Percentiles rank a stretch among this genome's conserved stretches.
phyloP scores from a whole-genome alignment of 2,113 vertebrate genomes.

The Sterna hirundo region DNA sequence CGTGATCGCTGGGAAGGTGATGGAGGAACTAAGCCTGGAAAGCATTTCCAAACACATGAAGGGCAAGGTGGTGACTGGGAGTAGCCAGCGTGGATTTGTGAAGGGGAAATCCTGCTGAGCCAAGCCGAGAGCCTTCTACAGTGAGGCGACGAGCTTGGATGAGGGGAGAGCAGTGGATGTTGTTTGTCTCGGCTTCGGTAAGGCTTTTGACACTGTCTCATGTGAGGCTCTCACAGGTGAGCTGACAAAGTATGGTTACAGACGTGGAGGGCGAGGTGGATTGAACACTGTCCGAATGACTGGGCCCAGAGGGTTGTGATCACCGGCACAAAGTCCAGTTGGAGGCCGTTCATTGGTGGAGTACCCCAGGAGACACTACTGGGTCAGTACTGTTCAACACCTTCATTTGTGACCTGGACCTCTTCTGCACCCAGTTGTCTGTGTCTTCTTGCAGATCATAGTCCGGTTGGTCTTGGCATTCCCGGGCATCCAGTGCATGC shows the following conservation, averaged over 20 bases:
- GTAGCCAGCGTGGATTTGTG: background rate
- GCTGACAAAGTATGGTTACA: background rate
- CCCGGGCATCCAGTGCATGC: background rate
- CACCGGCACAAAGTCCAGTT: background rate
- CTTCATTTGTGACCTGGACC: background rate
- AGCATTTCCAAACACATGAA: too few relatives aligned
- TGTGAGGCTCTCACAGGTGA: too few relatives aligned
- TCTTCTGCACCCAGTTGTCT: background rate
- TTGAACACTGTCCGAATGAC: background rate
- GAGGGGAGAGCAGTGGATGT: background rate
- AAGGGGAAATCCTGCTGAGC: too few relatives aligned
- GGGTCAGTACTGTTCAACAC: background rate
- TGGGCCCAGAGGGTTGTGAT: background rate
- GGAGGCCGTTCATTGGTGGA: background rate
- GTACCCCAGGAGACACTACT: background rate
- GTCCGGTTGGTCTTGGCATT: background rate
- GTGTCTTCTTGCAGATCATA: background rate
- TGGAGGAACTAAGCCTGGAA: background rate
- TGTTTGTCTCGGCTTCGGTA: background rate
- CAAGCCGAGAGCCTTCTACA: background rate
- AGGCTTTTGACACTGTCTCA: background rate
- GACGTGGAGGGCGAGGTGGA: background rate
- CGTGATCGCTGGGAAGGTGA: background rate
- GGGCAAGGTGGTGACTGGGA: background rate
- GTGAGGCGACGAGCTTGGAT: accelerated